Evolutionary conservation across 2,888 invertebrate species (phyloP), one percentile per base, ranked within the genome.

Genomic region (Buathra laborator): DNA sequence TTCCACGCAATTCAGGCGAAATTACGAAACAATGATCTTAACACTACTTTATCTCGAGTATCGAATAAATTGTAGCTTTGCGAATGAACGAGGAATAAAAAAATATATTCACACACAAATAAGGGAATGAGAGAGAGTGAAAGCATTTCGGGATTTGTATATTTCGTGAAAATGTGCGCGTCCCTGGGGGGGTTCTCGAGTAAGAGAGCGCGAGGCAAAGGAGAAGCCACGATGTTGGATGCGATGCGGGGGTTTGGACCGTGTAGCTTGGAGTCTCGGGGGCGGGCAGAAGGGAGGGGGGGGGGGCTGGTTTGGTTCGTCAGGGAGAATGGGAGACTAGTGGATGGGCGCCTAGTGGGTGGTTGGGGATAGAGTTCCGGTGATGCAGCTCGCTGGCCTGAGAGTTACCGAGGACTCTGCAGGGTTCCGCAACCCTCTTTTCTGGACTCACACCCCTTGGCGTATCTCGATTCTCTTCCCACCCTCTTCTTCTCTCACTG

Each of bases 391-490:
- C 84, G 84, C 80, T 83, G 76, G 86, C 67, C 81, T 85, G 85
- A 86, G 91, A 90, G 90, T 92, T 92, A 90, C 92, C 89, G 91
- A 91, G 91, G 91, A 91, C 90, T 91, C 78, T 76, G 59, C 91
- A 84, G 90, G 89, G 90, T 90, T 92, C 91, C 43, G 66, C 92
- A 92, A 92, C 92, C 92, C 93, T 92, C 93, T 92, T 92, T 92
- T 92, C 92, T 91, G 91, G 91, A 91, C 93, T 92, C 92, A 90
- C 91, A 92, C 92, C 90, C 91, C 89, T 88, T 70, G 7, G n/a
- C 56, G 90, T 89, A 91, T 90, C 90, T 90, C 88, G 87, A 78
- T 67, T 83, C 68, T 83, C 67, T 24, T 83, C 87, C 88, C 86
- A 80, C 67, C 79, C 76, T 84, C 81, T 67, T 44, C 77, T 76